phyloP scores from a whole-genome alignment of 2,797 vertebrate species.

The Megaceryle alcyon region DNA sequence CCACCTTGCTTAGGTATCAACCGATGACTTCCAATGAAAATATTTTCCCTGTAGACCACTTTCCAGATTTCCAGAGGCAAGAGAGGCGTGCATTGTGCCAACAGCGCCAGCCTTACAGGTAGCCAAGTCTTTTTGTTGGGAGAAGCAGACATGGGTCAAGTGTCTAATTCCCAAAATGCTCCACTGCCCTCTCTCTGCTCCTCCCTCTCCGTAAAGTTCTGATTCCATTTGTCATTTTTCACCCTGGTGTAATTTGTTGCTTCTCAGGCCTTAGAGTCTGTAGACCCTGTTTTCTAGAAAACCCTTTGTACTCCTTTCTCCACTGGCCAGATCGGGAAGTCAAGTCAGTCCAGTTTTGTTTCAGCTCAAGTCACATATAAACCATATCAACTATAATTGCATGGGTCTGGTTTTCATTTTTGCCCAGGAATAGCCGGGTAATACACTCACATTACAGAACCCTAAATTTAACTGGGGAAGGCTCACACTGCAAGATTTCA shows the following conservation, averaged over 20 bases:
- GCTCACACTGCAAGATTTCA: neutral
- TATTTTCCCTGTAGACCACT: slow-evolving; percentile 36
- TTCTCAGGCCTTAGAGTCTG: neutral
- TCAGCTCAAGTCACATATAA: neutral
- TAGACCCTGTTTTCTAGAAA: neutral
- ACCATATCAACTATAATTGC: neutral
- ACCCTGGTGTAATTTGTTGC: neutral
- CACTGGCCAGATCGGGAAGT: neutral
- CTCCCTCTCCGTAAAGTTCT: neutral
- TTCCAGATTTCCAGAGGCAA: neutral
- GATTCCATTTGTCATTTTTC: accelerated
- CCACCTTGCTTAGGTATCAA: slow-evolving; percentile 31
- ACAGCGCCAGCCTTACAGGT: neutral
- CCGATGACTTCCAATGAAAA: slow-evolving; percentile 39
- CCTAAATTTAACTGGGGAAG: neutral
- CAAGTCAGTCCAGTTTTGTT: neutral
- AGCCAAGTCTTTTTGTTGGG: neutral
- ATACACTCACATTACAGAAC: neutral
- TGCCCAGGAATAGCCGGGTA: neutral
- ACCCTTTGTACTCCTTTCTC: neutral
- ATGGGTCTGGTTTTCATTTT: neutral
- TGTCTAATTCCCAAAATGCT: neutral
- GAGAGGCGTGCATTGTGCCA: neutral
- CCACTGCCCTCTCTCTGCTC: neutral
- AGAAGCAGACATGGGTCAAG: neutral